These are phyloP conservation scores for Anastrepha obliqua DNA, from an alignment of 1,140 invertebrate genomes.

Conservation along the genomic window DNA sequence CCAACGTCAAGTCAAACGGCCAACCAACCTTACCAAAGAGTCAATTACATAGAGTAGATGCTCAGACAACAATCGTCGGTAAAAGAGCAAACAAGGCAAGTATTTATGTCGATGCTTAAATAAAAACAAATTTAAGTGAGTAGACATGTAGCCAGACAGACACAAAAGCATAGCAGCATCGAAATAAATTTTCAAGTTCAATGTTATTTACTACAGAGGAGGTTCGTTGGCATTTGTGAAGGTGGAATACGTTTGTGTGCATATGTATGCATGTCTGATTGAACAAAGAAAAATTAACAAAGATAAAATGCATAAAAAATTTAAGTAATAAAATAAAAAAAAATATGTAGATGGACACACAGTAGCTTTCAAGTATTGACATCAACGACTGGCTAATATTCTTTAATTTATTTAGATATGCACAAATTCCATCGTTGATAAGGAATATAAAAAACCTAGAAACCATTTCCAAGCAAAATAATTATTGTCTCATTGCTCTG, in stretches of 20 bases:
- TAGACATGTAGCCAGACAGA: background rate
- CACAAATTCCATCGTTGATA: no score
- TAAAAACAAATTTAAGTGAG: background rate
- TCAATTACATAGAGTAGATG: background rate
- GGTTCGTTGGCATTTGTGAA: slow-evolving; percentile 38
- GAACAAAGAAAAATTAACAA: background rate
- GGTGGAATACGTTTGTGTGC: background rate
- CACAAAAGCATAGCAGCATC: background rate
- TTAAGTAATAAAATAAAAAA: no score
- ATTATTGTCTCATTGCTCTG: background rate
- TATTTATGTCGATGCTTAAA: background rate
- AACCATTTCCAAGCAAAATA: no score
- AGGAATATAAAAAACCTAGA: no score
- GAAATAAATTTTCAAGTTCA: slow-evolving; percentile 18
- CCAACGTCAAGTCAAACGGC: background rate
- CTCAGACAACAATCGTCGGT: background rate
- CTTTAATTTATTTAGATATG: no score
- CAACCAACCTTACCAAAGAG: background rate
- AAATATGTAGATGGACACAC: no score
- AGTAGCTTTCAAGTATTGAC: no score
- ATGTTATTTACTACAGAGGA: slow-evolving; percentile 16
- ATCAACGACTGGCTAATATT: no score
- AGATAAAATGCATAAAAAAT: background rate
- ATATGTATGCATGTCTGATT: background rate
- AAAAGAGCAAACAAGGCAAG: background rate